These are phyloP conservation scores for Cochlearius cochlearius DNA, from an alignment of 2,113 vertebrate species.

Conservation along the genomic window DNA sequence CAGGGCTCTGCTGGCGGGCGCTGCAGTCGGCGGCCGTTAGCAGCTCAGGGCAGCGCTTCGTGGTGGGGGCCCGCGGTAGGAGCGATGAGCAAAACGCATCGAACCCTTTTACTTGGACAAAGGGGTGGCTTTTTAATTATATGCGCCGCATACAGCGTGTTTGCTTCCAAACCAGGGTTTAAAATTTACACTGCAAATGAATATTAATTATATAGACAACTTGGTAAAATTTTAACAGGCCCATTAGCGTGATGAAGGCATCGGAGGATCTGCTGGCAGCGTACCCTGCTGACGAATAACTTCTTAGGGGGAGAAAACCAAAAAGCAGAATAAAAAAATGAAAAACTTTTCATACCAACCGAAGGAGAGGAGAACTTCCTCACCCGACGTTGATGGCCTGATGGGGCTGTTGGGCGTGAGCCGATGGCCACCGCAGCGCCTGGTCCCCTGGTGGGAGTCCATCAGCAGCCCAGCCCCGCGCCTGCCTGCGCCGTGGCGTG, in stretches of 20 bases:
- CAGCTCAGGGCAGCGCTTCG: background rate
- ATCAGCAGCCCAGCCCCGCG: background rate
- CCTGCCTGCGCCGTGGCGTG: background rate
- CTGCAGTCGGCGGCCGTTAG: fast-evolving
- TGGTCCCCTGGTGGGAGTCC: too few species aligned
- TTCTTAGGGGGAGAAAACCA: background rate
- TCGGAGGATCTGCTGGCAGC: background rate
- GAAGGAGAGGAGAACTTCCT: background rate
- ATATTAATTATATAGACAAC: background rate
- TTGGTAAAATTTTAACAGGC: background rate
- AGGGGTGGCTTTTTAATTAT: background rate
- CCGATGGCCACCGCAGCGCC: fast-evolving
- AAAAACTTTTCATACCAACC: background rate
- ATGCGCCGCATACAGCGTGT: background rate
- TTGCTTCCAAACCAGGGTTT: background rate
- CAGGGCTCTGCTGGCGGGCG: background rate
- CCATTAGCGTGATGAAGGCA: background rate
- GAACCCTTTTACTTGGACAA: background rate
- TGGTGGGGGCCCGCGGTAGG: background rate
- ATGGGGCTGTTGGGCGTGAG: background rate
- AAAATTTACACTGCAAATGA: background rate
- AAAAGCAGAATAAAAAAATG: fast-evolving
- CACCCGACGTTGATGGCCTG: too few species aligned
- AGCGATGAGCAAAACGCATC: background rate
- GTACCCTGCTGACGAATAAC: background rate